phyloP scores from a whole-genome alignment of 2,888 invertebrate genomes.

The Lamproptera curius region DNA sequence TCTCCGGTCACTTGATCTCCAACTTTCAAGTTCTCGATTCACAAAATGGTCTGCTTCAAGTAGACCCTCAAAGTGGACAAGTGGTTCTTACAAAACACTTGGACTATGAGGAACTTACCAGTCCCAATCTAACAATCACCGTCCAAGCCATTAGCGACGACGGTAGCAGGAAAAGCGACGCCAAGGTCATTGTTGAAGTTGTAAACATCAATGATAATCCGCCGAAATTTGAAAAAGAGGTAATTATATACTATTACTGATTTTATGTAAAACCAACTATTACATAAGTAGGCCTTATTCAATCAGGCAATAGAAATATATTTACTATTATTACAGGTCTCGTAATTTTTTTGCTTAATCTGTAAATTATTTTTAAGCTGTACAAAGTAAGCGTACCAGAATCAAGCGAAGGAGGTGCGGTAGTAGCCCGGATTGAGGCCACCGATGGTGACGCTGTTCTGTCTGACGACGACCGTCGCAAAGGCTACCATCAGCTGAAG shows the following conservation, averaged over 20 bases:
- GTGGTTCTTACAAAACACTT: constrained; percentile 85
- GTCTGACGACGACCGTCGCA: constrained; percentile 60
- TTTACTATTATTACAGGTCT: too few species aligned
- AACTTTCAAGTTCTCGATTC: constrained; percentile 78
- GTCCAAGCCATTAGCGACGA: constrained; percentile 76
- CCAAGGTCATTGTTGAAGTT: constrained; percentile 83
- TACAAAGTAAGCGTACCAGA: constrained; percentile 85
- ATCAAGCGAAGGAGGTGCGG: constrained; percentile 47
- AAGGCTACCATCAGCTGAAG: constrained; percentile 83
- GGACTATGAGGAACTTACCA: constrained; percentile 86
- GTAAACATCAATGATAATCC: constrained; percentile 88
- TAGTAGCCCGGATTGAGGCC: not conserved
- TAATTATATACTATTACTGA: too few species aligned
- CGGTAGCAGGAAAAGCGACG: constrained; percentile 79
- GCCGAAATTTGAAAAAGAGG: constrained; percentile 83
- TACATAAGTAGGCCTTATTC: too few species aligned
- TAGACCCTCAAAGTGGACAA: constrained; percentile 84
- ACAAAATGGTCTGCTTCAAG: constrained; percentile 74
- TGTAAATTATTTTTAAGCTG: constrained; percentile 65
- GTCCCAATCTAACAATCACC: constrained; percentile 76
- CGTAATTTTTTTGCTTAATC: too few species aligned
- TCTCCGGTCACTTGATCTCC: constrained; percentile 79
- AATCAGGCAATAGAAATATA: too few species aligned
- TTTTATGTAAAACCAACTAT: too few species aligned
- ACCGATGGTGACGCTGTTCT: constrained; percentile 59